Base-by-base conservation (phyloP, 1,140 invertebrate species). In the Plutomurus gul region DNA sequence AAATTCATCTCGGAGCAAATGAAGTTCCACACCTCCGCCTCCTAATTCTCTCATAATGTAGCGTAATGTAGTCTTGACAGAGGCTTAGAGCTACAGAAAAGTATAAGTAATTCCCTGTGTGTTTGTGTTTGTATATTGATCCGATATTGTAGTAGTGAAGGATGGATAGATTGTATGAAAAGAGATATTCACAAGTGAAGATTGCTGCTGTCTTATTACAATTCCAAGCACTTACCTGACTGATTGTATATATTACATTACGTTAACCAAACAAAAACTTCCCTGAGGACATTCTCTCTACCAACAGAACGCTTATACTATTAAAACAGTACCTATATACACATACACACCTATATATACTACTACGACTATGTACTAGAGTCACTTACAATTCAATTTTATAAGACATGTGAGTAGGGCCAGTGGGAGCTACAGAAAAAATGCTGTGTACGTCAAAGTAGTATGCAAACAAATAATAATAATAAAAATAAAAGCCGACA, bases 391-490 rank as follows among this genome's bases (percentile, higher is more conserved):
- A n/a, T n/a, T n/a, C n/a, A n/a, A n/a, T n/a, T n/a, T n/a, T n/a
- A n/a, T n/a, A n/a, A n/a, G n/a, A n/a, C n/a, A n/a, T n/a, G n/a
- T n/a, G n/a, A n/a, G n/a, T n/a, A n/a, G n/a, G n/a, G n/a, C n/a
- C n/a, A n/a, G n/a, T n/a, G n/a, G n/a, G n/a, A n/a, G n/a, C 8
- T 25, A 25, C 16, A 6, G 22, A n/a, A 65, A 30, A 30, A 6
- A 18, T 65, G n/a, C 4, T 65, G 22, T 65, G 56, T 60, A 27
- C 36, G 56, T 30, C 30, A 25, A 65, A 30, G 36, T 65, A 25
- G 16, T 65, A 65, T 65, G 56, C 56, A 65, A 65, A 65, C 56
- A 65, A 65, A 65, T 65, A 65, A 65, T 65, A 65, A 65, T 65
- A 65, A 65, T 65, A 65, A 65, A 65, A 65, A 65, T 65, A 33